Percentiles rank a stretch among this genome's conserved stretches.
Evolutionary conservation across 2,113 vertebrate species (phyloP).

Genomic region (Bos javanicus): DNA sequence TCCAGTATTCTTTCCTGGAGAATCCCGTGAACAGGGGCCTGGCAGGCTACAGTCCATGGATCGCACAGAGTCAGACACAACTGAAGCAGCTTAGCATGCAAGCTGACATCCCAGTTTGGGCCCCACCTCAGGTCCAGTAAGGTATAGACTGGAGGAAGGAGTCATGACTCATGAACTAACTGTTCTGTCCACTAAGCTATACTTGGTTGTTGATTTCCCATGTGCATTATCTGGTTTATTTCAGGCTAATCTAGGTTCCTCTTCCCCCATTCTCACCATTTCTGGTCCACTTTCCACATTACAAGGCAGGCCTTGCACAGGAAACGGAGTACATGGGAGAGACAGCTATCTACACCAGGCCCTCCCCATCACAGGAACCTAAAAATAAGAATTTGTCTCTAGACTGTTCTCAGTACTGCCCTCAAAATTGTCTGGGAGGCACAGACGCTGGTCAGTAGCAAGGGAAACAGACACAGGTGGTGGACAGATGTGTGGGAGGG

Average conservation of each 20-base stretch:
- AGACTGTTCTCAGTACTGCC: neutral
- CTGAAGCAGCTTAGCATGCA: neutral
- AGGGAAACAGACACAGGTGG: neutral
- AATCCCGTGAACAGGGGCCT: neutral
- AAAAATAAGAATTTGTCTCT: neutral
- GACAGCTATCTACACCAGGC: accelerated
- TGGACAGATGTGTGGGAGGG: neutral
- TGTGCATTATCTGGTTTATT: neutral
- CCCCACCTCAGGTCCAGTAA: neutral
- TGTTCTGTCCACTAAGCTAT: neutral
- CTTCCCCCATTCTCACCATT: neutral
- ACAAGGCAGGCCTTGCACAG: neutral
- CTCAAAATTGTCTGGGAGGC: neutral
- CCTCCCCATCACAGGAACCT: neutral
- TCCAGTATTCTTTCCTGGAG: neutral
- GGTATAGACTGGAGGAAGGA: neutral
- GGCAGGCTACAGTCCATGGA: neutral
- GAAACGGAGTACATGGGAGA: neutral
- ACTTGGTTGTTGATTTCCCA: neutral
- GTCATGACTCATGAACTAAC: accelerated
- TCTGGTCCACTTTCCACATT: neutral
- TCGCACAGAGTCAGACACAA: neutral
- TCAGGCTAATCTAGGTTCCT: neutral
- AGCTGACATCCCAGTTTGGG: neutral
- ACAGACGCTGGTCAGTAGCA: neutral